Evolutionary conservation across 2,888 invertebrate species (phyloP).

Genomic region (Melanotus villosus): DNA sequence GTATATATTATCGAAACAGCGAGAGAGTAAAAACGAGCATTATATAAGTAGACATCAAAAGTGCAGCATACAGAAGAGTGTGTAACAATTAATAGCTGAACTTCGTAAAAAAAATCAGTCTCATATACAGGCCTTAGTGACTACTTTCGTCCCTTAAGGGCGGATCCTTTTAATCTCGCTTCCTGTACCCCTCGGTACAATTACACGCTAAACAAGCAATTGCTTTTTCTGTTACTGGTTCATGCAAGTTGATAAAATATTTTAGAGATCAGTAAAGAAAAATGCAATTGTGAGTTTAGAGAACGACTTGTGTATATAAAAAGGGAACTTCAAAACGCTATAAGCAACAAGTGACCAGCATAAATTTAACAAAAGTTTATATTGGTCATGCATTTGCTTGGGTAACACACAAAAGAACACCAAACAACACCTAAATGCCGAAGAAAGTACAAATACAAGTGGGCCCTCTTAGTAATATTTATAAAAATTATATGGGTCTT

Average conservation of each 20-base stretch:
- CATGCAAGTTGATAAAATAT: not conserved
- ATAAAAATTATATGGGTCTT: constrained; percentile 33
- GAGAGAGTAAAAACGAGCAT: constrained; percentile 40
- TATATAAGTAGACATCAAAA: constrained; percentile 41
- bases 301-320: not conserved
- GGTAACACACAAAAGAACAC: constrained; percentile 1
- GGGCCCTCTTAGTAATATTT: constrained; percentile 36
- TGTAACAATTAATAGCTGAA: constrained; percentile 47
- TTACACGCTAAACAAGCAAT: not conserved
- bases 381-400: not conserved
- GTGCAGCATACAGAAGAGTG: constrained; percentile 44
- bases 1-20: constrained; percentile 44
- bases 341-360: not conserved
- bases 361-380: not conserved
- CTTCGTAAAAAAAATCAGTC: constrained; percentile 62
- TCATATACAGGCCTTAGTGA: constrained; percentile 58
- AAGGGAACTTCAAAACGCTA: not conserved
- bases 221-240: not conserved
- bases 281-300: not conserved
- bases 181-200: constrained; percentile 6
- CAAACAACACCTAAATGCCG: constrained; percentile 27
- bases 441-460: constrained; percentile 24
- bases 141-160: constrained; percentile 38
- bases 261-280: not conserved
- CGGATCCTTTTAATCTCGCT: constrained; percentile 17